phyloP scores from a whole-genome alignment of 1,140 invertebrate genomes.

The Drosophila tropicalis region DNA sequence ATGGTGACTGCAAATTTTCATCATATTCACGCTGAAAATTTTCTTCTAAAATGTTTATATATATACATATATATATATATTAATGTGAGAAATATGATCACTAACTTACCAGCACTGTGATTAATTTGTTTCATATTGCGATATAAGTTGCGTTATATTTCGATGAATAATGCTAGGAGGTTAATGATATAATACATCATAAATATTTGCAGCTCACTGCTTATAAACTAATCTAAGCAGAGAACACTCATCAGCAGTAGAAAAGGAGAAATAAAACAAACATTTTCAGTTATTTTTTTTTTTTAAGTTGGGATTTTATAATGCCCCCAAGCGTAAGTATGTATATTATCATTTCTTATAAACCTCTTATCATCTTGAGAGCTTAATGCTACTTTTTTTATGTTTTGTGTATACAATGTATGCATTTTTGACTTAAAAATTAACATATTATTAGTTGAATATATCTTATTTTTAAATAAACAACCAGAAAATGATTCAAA shows the following conservation, averaged over 20 bases:
- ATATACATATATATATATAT: not conserved
- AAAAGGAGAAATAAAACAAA: not conserved
- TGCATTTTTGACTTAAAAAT: constrained; percentile 1
- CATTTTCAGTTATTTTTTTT: no score
- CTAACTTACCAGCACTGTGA: not conserved
- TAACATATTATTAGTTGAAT: not conserved
- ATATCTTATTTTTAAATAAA: not conserved
- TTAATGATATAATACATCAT: not conserved
- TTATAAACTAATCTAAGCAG: not conserved
- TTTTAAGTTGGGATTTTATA: not conserved
- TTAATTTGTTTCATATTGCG: no score
- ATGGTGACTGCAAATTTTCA: no score
- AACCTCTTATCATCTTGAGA: constrained; percentile 7
- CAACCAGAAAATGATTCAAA: no score
- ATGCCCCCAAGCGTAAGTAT: not conserved
- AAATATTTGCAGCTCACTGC: not conserved
- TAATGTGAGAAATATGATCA: not conserved
- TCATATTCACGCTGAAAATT: no score
- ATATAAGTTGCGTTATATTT: no score
- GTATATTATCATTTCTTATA: constrained; percentile 2
- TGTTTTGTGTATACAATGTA: not conserved
- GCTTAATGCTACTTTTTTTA: not conserved
- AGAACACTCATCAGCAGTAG: not conserved
- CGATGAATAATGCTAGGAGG: not conserved
- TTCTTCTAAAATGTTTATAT: no score